phyloP scores from a whole-genome alignment of 1,140 invertebrate genomes.

The Solenopsis fugax region DNA sequence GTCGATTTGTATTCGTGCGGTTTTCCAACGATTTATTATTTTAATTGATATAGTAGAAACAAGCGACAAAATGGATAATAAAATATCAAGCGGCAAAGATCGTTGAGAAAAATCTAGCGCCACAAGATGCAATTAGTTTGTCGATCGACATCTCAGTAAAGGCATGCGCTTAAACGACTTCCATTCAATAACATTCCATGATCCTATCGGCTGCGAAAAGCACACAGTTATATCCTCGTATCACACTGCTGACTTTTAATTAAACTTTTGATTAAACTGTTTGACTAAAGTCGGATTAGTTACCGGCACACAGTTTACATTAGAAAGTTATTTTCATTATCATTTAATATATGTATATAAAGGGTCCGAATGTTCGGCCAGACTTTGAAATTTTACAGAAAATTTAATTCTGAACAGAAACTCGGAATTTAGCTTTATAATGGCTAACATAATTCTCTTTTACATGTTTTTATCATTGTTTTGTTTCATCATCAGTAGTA shows the following conservation, averaged over 20 bases:
- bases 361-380: no score
- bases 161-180: background rate
- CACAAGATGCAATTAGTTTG: background rate
- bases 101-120: background rate
- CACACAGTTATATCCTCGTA: background rate
- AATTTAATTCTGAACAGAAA: no score
- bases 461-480: no score
- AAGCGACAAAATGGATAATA: background rate
- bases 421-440: no score
- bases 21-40: background rate
- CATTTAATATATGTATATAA: background rate
- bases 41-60: background rate
- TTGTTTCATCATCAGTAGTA: no score
- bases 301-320: background rate
- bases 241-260: constrained; percentile 36
- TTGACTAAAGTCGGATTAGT: constrained; percentile 10
- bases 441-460: no score
- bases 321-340: background rate
- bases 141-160: constrained; percentile 22
- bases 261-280: constrained; percentile 34
- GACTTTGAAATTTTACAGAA: no score
- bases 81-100: constrained; percentile 1
- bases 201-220: background rate
- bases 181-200: background rate
- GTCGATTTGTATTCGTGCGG: no score